phyloP scores from a whole-genome alignment of 2,113 vertebrate species.

The Alectura lathami region DNA sequence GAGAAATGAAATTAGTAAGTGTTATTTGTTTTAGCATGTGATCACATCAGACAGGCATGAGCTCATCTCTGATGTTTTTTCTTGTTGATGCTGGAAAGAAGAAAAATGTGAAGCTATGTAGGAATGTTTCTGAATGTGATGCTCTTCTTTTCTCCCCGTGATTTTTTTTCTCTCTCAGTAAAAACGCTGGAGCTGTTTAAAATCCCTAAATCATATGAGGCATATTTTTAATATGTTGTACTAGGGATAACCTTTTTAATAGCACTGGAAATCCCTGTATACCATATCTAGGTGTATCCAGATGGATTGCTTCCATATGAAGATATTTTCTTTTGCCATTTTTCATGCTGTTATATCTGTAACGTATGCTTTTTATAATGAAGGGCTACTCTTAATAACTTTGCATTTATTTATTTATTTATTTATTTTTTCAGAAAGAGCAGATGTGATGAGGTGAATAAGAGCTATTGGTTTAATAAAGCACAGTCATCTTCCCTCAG shows the following conservation, averaged over 20 bases:
- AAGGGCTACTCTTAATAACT: slow-evolving; percentile 68
- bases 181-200: slow-evolving; percentile 38
- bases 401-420: slow-evolving; percentile 47
- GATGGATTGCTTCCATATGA: slow-evolving; percentile 75
- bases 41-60: slow-evolving; percentile 27
- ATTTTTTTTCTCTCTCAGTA: not conserved
- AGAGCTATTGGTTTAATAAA: slow-evolving; percentile 74
- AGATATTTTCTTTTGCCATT: slow-evolving; percentile 60
- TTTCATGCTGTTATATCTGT: slow-evolving; percentile 50
- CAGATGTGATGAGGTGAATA: slow-evolving; percentile 74
- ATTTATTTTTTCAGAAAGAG: slow-evolving; percentile 48
- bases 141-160: not conserved
- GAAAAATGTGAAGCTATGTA: not conserved
- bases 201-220: slow-evolving; percentile 54
- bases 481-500: slow-evolving; percentile 60
- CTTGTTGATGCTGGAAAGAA: not conserved
- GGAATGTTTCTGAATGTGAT: slow-evolving; percentile 1
- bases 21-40: slow-evolving; percentile 15
- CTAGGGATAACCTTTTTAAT: slow-evolving; percentile 68
- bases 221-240: slow-evolving; percentile 73
- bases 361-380: slow-evolving; percentile 67
- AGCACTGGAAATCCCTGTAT: slow-evolving; percentile 59
- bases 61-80: not conserved
- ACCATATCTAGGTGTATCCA: slow-evolving; percentile 62
- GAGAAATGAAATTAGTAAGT: slow-evolving; percentile 34